Conservation (phyloP, 2,888 invertebrate genomes). For the Sarcophaga variegata region DNA sequence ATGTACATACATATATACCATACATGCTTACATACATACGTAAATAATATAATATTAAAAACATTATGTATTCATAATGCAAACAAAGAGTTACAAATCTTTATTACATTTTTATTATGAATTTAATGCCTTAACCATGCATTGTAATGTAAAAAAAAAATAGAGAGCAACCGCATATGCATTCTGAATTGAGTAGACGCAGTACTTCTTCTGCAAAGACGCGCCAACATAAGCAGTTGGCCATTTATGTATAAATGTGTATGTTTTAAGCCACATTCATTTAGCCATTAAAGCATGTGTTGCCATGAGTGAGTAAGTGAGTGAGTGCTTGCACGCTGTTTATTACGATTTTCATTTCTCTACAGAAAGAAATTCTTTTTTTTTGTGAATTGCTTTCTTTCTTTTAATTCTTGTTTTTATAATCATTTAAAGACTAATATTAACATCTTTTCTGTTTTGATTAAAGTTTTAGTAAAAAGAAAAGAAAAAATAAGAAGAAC, state of each 20-base stretch:
- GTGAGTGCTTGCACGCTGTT: conserved; percentile 64
- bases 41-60: not conserved
- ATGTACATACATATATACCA: not conserved
- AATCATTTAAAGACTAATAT: conserved; percentile 36
- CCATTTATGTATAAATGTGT: not conserved
- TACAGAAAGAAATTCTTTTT: not conserved
- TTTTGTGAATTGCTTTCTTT: not conserved
- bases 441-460: conserved; percentile 52
- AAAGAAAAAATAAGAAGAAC: not conserved
- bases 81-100: conserved; percentile 64
- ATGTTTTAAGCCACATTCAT: not conserved
- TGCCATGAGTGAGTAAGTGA: conserved; percentile 9
- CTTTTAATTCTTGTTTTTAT: not conserved
- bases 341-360: conserved; percentile 64
- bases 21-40: not conserved
- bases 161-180: conserved; percentile 26
- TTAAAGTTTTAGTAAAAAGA: conserved; percentile 14
- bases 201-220: not conserved
- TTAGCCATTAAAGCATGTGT: conserved; percentile 48
- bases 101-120: conserved; percentile 69
- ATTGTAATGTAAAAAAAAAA: conserved; percentile 34
- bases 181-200: conserved; percentile 23
- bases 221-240: not conserved
- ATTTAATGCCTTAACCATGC: conserved; percentile 64
- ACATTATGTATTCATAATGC: conserved; percentile 42